Evolutionary conservation across 2,888 invertebrate genomes (phyloP), one percentile per base, ranked within the genome.

Genomic region (Mylabris sibirica): DNA sequence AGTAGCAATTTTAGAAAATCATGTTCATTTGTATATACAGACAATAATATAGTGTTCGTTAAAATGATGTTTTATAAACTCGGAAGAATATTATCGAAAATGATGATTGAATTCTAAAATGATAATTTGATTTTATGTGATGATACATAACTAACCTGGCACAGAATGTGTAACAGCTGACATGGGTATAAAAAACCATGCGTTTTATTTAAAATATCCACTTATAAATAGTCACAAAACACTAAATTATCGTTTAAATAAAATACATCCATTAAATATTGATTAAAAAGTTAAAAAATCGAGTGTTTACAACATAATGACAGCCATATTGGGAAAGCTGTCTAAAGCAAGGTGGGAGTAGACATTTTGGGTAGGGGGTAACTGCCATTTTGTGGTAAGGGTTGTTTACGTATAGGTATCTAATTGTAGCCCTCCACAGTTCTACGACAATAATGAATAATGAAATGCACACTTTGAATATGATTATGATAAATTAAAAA

Each of bases 121-220:
- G 57, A 57, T 57, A 14, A 24, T 57, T 57, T 24, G 17, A 30
- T 30, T 30, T 30, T 35, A 57, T 12, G 17, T 34, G 17, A 14
- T 20, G 12, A 9, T 22, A 61, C 44, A 3, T 65, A 72, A 83
- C 86, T 86, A 85, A 86, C 86, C 86, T 86, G 86, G 82, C 77
- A 87, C 83, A 76, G 86, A 83, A 84, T 87, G 86, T 82, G 87
- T 86, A 85, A 86, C 84, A 82, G 87, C 85, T 85, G 87, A 87
- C 87, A 87, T 87, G 84, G 84, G 85, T 83, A 80, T 79, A 76
- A 78, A 75, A 81, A 84, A 84, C 80, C 85, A 85, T 84, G 81
- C 84, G 83, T 82, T 78, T 30, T 76, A 78, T 77, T 74, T 76
- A 71, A 75, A 73, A 72, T 72, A 68, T 70, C 75, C 75, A 76